Conservation (phyloP, 2,888 invertebrate species). For the Copidosoma aretas region DNA sequence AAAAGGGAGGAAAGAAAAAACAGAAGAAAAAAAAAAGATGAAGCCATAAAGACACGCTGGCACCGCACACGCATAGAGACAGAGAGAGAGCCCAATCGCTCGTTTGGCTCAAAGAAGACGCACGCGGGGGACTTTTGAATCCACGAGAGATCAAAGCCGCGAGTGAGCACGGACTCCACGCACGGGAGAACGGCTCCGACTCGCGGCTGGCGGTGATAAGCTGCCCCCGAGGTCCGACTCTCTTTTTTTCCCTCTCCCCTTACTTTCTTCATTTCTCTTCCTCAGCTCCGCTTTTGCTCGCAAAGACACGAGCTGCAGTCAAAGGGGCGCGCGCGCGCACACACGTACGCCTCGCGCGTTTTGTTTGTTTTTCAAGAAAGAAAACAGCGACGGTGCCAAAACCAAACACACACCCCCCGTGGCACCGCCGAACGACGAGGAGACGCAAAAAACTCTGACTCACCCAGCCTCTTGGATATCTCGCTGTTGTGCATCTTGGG, state of each 20-base stretch:
- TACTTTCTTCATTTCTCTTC: not conserved
- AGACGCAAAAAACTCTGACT: too few species aligned
- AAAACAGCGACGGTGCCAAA: too few species aligned
- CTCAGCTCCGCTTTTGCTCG: not conserved
- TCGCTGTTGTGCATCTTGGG: constrained; percentile 99
- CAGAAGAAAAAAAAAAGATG: not conserved
- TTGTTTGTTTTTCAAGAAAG: not conserved
- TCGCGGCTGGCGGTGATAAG: constrained; percentile 24
- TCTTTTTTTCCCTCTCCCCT: not conserved
- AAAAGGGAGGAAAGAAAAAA: not conserved
- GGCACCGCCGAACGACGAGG: too few species aligned
- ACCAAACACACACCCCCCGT: too few species aligned
- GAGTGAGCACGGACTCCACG: constrained; percentile 2
- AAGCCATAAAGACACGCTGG: not conserved
- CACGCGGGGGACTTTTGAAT: constrained; percentile 28
- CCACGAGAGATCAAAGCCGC: constrained; percentile 4
- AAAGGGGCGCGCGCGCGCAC: too few species aligned
- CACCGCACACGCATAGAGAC: not conserved
- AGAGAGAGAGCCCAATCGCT: constrained; percentile 22
- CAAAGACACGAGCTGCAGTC: too few species aligned
- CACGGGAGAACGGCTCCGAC: constrained; percentile 17
- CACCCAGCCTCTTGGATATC: constrained; percentile 90
- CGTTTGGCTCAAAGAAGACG: constrained; percentile 13
- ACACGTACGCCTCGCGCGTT: too few species aligned
- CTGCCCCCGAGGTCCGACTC: constrained; percentile 9